phyloP scores from a whole-genome alignment of 1,140 invertebrate species.

The Papilio aristodemus region DNA sequence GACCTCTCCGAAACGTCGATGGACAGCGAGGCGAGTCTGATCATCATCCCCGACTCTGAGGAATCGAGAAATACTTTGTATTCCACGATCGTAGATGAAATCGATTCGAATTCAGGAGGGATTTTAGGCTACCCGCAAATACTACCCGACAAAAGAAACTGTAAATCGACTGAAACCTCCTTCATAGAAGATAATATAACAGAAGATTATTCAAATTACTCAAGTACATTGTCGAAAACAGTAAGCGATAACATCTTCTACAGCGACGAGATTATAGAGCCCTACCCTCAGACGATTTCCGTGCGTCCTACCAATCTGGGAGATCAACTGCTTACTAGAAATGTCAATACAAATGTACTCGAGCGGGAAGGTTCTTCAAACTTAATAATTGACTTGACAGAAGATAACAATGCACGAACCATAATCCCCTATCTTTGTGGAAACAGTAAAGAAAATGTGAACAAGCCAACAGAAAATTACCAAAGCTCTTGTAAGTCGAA shows the following conservation, averaged over 20 bases:
- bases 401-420: not conserved
- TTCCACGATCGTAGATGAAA: not conserved
- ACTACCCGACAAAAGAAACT: not conserved
- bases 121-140: not conserved
- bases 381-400: not conserved
- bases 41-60: conserved; percentile 17
- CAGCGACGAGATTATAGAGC: conserved; percentile 4
- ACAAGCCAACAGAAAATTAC: conserved; percentile 5
- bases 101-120: not conserved
- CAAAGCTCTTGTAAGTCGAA: conserved; percentile 2
- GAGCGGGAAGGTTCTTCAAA: not conserved
- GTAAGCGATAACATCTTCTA: not conserved
- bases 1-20: not conserved
- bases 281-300: not conserved
- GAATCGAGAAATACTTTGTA: not conserved
- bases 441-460: not conserved
- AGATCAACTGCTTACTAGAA: not conserved
- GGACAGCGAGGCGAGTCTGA: conserved; percentile 16
- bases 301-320: not conserved
- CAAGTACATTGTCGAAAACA: not conserved
- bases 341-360: conserved; percentile 3
- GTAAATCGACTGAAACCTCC: conserved; percentile 4
- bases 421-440: not conserved
- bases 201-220: not conserved
- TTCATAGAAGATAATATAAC: not conserved